Base-by-base conservation (phyloP, 2,797 vertebrate genomes). In the Crenuchus spilurus region DNA sequence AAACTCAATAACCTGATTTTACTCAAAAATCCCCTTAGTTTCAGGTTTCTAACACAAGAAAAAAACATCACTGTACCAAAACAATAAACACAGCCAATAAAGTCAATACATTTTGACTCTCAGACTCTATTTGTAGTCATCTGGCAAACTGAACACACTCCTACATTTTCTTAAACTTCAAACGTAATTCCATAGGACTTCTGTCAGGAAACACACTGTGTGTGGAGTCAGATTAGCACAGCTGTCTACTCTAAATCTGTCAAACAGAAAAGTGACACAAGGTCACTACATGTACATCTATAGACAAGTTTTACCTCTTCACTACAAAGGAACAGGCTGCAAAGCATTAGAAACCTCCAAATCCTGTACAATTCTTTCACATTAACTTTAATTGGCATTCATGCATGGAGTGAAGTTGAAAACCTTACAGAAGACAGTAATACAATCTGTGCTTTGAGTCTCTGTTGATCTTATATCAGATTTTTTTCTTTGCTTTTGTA, bases 141-240 rank as follows among this genome's bases (percentile, higher is more conserved):
- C 44, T 70, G 70, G 66, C 46, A 30, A 39, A 57, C 28, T 26
- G 42, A 48, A n/a, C 28, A 13, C 42, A 68, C 72, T 72, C 46
- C 13, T 33, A 51, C 58, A 54, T 60, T 46, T 75, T 28, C 35
- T 55, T 37, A 66, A 41, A 74, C 54, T 35, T 79, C 71, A 76
- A 44, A 75, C 14, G 35, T 49, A 42, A 79, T 80, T 66, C 70
- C 46, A 62, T 6, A 4, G 14, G 57, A 55, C 42, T 73, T 33
- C 26, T 74, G 69, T 63, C 65, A 80, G 72, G 72, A 60, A 63
- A 49, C 24, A 54, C 33, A 68, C 33, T 37, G 72, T 31, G 33
- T 35, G 24, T 42, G 35, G 3, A 11, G 71, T 31, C 31, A 63
- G 70, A 80, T 62, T 72, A 68, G 58, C 51, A 39, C 65, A 31